Conservation (phyloP, 2,797 vertebrate species). For the Periparus ater region DNA sequence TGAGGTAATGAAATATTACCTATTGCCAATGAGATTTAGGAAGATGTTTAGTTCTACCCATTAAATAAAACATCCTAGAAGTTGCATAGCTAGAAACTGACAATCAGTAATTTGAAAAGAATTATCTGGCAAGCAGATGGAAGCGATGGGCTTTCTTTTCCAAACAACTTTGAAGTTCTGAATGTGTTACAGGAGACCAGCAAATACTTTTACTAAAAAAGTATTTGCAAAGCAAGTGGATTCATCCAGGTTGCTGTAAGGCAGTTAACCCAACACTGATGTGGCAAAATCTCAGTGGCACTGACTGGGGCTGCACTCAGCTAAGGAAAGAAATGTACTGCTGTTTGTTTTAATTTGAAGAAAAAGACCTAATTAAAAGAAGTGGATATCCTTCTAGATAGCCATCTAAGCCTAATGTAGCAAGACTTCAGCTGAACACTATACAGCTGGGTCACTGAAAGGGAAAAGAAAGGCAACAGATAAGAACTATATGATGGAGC, state of each 20-base stretch:
- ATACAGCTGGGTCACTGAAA: neutral
- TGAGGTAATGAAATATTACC: conserved; percentile 32
- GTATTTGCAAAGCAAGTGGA: neutral
- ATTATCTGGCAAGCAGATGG: conserved; percentile 36
- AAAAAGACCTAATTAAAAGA: neutral
- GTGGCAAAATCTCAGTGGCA: conserved; percentile 8
- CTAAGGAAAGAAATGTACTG: neutral
- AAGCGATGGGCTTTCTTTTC: conserved; percentile 14
- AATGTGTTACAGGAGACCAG: neutral
- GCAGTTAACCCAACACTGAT: conserved; percentile 14
- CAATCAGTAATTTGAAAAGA: conserved; percentile 28
- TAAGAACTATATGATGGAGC: neutral
- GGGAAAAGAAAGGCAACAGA: neutral
- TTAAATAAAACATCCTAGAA: conserved; percentile 53
- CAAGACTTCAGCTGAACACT: neutral
- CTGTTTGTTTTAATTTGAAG: neutral
- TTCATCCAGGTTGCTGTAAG: neutral
- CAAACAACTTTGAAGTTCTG: neutral
- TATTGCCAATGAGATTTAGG: conserved; percentile 21
- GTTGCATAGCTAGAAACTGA: conserved; percentile 63
- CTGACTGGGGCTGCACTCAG: neutral
- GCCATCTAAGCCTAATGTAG: neutral
- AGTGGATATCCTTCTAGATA: neutral
- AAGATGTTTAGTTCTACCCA: conserved; percentile 38
- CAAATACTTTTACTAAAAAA: neutral